Conservation (phyloP, 2,888 invertebrate species). For the Eremobia ochroleuca region DNA sequence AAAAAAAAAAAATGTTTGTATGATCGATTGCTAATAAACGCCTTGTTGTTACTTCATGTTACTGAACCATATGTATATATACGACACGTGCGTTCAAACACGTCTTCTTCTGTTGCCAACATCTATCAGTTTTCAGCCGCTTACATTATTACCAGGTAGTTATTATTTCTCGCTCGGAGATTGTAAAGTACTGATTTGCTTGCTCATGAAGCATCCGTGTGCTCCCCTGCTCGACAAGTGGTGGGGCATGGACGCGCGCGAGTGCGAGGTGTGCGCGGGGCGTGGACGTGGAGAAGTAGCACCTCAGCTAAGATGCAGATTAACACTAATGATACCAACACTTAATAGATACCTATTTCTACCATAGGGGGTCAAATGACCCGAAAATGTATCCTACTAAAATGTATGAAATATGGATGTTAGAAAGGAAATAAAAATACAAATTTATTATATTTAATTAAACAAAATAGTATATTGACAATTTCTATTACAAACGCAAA, state of each 20-base stretch:
- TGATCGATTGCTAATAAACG: background rate
- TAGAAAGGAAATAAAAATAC: too few relatives aligned
- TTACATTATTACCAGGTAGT: background rate
- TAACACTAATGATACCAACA: too few relatives aligned
- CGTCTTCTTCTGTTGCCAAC: background rate
- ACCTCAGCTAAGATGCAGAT: constrained; percentile 6
- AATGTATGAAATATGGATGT: too few relatives aligned
- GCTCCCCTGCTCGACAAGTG: background rate
- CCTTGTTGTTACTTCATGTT: background rate
- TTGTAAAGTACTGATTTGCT: background rate
- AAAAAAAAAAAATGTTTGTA: too few relatives aligned
- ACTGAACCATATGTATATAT: background rate
- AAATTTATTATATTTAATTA: too few relatives aligned
- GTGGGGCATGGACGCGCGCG: background rate
- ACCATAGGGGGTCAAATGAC: too few relatives aligned
- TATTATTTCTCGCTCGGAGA: background rate
- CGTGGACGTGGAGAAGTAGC: background rate
- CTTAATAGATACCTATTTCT: too few relatives aligned
- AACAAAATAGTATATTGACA: too few relatives aligned
- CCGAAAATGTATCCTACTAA: too few relatives aligned
- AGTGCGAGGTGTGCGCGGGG: background rate
- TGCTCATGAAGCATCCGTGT: background rate
- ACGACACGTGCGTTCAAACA: background rate
- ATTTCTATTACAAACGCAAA: too few relatives aligned
- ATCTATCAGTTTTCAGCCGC: too few relatives aligned